Percentiles rank a stretch among this genome's conserved stretches.
Evolutionary conservation across 92 coral and sea anemone genomes (phyloP).

Genomic region (Metridium senile): DNA sequence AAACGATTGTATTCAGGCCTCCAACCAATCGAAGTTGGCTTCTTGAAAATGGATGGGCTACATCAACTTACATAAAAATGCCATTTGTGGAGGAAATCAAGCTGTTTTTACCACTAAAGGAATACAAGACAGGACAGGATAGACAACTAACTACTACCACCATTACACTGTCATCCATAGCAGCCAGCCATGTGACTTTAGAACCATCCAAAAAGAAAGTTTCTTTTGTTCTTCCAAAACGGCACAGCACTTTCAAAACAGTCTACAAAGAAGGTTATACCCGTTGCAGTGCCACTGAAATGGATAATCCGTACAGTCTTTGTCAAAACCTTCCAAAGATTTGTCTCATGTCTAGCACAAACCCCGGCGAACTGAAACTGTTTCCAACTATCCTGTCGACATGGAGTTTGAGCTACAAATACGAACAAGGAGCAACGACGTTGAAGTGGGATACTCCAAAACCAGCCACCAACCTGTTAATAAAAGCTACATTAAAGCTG

Average conservation of each 20-base stretch:
- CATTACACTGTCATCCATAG: slow-evolving; percentile 10
- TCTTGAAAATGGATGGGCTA: slow-evolving; percentile 49
- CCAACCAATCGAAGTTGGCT: slow-evolving; percentile 35
- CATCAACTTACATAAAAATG: slow-evolving; percentile 8
- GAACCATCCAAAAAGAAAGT: not conserved
- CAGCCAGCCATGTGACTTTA: slow-evolving; percentile 12
- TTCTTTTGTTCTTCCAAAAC: not conserved
- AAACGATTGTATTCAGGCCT: slow-evolving; percentile 41
- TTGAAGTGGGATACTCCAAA: slow-evolving; percentile 45
- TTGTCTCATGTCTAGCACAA: slow-evolving; percentile 38
- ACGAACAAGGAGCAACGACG: slow-evolving; percentile 7
- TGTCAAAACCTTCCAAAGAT: slow-evolving; percentile 69
- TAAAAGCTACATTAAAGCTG: slow-evolving; percentile 41
- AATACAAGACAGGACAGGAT: slow-evolving; percentile 14
- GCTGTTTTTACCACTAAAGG: slow-evolving; percentile 26
- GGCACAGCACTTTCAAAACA: not conserved
- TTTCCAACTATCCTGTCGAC: slow-evolving; percentile 59
- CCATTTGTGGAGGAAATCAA: slow-evolving; percentile 21
- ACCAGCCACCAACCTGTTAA: slow-evolving; percentile 37
- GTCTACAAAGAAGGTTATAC: slow-evolving; percentile 2
- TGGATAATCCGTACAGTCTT: slow-evolving; percentile 48
- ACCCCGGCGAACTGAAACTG: slow-evolving; percentile 27
- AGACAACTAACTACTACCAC: slow-evolving; percentile 3
- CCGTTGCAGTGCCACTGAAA: not conserved
- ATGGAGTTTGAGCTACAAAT: slow-evolving; percentile 42